These are phyloP conservation scores for Asobara japonica DNA, from an alignment of 1,140 invertebrate species.

Conservation along the genomic window DNA sequence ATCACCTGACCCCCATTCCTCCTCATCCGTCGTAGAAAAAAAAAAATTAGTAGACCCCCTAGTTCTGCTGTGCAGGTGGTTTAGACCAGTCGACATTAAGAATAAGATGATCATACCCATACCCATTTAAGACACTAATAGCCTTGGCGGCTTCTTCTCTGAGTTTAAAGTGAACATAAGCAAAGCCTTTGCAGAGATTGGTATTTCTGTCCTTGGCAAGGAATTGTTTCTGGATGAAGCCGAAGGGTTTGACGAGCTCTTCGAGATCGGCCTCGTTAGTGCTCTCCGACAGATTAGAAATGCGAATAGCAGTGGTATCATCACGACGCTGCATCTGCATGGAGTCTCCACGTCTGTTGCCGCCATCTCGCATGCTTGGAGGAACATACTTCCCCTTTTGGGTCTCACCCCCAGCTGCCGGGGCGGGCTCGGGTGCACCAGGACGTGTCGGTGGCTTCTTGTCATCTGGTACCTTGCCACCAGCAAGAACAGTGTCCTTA, in stretches of 20 bases:
- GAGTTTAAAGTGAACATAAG: slow-evolving; percentile 95
- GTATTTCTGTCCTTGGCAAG: slow-evolving; percentile 87
- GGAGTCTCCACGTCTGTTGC: slow-evolving; percentile 76
- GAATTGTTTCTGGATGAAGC: slow-evolving; percentile 88
- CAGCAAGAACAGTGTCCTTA: slow-evolving; percentile 85
- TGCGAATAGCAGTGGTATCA: slow-evolving; percentile 90
- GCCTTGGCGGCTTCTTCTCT: slow-evolving; percentile 91
- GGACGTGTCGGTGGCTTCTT: slow-evolving; percentile 54
- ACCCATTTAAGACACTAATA: slow-evolving; percentile 89
- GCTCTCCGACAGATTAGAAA: slow-evolving; percentile 97
- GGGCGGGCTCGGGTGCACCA: slow-evolving; percentile 55
- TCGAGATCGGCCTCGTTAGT: slow-evolving; percentile 95
- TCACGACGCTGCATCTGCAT: slow-evolving; percentile 77
- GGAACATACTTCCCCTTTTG: slow-evolving; percentile 81
- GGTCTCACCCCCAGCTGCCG: slow-evolving; percentile 63
- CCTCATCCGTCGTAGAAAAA: too few relatives aligned
- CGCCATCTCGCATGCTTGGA: slow-evolving; percentile 86
- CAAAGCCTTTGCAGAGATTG: slow-evolving; percentile 90
- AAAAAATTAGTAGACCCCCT: too few relatives aligned
- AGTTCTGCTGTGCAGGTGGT: slow-evolving; percentile 69
- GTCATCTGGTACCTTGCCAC: slow-evolving; percentile 65
- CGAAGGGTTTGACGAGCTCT: slow-evolving; percentile 93
- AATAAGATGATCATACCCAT: slow-evolving; percentile 98
- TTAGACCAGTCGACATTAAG: slow-evolving; percentile 99
- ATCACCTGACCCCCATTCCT: too few relatives aligned